These are phyloP conservation scores for Bubo blakistoni DNA, from an alignment of 2,113 vertebrate genomes.

Conservation along the genomic window DNA sequence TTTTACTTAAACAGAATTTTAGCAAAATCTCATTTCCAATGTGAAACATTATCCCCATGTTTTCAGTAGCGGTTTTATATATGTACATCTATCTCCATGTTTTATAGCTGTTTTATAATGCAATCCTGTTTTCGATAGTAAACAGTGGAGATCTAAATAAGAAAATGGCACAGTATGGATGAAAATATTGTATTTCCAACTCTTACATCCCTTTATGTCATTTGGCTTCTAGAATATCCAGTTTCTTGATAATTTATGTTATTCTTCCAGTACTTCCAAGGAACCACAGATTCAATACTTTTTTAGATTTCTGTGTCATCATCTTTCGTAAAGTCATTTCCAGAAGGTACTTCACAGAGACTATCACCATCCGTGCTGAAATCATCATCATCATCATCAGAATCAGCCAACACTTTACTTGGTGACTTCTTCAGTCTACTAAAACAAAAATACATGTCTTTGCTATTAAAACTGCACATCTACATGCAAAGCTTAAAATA, in stretches of 20 bases:
- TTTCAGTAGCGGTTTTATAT: not conserved
- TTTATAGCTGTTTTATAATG: not conserved
- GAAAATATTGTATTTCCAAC: not conserved
- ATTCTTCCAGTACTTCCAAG: not conserved
- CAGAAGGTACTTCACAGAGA: constrained; percentile 83
- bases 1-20: constrained; percentile 2
- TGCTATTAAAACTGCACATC: not conserved
- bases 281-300: not conserved
- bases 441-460: constrained; percentile 11
- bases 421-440: constrained; percentile 86
- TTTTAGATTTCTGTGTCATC: constrained; percentile 48
- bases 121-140: not conserved
- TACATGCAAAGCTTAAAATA: not conserved
- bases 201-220: not conserved
- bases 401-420: constrained; percentile 79
- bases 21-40: not conserved
- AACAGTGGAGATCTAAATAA: not conserved
- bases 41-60: not conserved
- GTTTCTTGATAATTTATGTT: not conserved
- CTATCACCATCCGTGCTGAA: constrained; percentile 89
- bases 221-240: not conserved
- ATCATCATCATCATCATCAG: constrained; percentile 80
- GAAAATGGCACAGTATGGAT: not conserved
- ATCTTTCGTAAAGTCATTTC: constrained; percentile 82
- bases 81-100: too few species aligned